Conservation (phyloP, 1,140 invertebrate genomes). For the Agraylea sexmaculata region DNA sequence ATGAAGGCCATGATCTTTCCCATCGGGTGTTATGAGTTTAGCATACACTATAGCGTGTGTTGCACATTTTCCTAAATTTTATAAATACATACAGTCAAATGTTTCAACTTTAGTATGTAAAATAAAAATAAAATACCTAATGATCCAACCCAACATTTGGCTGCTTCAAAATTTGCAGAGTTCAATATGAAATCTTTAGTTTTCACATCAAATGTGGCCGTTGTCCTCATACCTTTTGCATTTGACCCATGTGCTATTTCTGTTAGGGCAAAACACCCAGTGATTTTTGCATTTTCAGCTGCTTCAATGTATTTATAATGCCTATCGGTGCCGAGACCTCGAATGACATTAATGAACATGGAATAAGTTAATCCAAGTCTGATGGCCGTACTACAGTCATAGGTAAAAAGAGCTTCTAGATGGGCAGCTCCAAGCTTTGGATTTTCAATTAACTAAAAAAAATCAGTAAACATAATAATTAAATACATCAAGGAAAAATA, state of each 20-base stretch:
- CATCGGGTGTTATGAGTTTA: constrained; percentile 66
- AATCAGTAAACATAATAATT: constrained; percentile 9
- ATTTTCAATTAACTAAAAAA: constrained; percentile 31
- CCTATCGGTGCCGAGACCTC: constrained; percentile 44
- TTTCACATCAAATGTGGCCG: constrained; percentile 62
- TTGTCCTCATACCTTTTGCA: constrained; percentile 69
- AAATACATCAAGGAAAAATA: not conserved
- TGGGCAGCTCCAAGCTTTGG: constrained; percentile 36
- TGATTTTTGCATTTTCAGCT: constrained; percentile 41
- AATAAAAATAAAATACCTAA: constrained; percentile 29
- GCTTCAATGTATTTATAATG: constrained; percentile 49
- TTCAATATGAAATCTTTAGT: constrained; percentile 70
- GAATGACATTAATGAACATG: constrained; percentile 44
- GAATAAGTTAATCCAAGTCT: constrained; percentile 49
- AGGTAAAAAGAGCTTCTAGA: constrained; percentile 50
- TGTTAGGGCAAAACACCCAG: constrained; percentile 73
- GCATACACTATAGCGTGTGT: constrained; percentile 82
- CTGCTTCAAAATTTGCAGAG: constrained; percentile 73
- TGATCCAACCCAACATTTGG: constrained; percentile 74
- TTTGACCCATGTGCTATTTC: constrained; percentile 84
- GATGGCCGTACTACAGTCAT: constrained; percentile 54
- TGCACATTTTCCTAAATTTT: constrained; percentile 62
- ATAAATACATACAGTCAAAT: constrained; percentile 15
- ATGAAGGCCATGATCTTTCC: constrained; percentile 57
- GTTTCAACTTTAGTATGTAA: constrained; percentile 3